phyloP scores from a whole-genome alignment of 1,140 invertebrate species.

The Eufriesea mexicana region DNA sequence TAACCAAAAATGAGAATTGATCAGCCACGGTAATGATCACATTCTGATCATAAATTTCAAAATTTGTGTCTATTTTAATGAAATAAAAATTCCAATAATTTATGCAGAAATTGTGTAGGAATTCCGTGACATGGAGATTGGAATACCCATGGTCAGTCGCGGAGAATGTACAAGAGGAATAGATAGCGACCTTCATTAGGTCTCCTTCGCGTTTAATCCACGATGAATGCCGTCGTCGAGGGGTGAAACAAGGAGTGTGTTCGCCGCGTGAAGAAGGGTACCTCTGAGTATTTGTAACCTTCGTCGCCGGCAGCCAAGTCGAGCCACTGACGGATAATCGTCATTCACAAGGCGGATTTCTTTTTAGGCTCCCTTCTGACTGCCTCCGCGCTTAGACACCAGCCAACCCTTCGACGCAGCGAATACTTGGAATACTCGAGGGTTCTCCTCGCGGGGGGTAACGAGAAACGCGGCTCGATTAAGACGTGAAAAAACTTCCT shows the following conservation, averaged over 20 bases:
- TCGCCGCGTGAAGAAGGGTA: slow-evolving; percentile 1
- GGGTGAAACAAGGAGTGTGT: slow-evolving; percentile 28
- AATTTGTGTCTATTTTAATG: too few relatives aligned
- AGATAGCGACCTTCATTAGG: slow-evolving; percentile 54
- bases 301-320: slow-evolving; percentile 24
- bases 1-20: too few relatives aligned
- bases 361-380: slow-evolving; percentile 38
- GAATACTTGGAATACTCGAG: slow-evolving; percentile 31
- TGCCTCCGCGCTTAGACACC: background rate
- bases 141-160: background rate
- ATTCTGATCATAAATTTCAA: too few relatives aligned
- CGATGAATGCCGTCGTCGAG: slow-evolving; percentile 45
- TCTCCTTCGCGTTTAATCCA: slow-evolving; percentile 63
- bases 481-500: slow-evolving; percentile 19
- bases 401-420: slow-evolving; percentile 46
- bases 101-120: background rate
- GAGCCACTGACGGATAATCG: slow-evolving; percentile 55
- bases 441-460: background rate
- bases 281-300: slow-evolving; percentile 56
- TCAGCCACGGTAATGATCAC: too few relatives aligned
- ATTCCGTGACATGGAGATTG: background rate
- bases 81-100: background rate
- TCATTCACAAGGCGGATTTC: slow-evolving; percentile 46
- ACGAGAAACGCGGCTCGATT: slow-evolving; percentile 37
- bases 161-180: slow-evolving; percentile 13